Evolutionary conservation across 2,113 vertebrate species (phyloP).

Genomic region (Erpornis zantholeuca): DNA sequence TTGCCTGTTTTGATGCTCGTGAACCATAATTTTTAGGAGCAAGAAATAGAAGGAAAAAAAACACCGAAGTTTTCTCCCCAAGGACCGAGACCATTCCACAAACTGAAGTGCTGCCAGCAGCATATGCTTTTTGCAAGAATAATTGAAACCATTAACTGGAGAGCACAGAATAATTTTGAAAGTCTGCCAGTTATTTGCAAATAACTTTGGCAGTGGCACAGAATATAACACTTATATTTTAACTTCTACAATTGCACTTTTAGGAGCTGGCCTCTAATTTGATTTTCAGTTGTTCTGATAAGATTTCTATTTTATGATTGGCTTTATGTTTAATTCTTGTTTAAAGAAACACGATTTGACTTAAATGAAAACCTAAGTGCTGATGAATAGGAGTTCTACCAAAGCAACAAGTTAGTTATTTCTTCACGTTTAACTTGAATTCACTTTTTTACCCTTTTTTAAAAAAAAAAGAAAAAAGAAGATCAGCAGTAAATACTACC

Average conservation of each 20-base stretch:
- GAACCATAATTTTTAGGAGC: conserved; percentile 50
- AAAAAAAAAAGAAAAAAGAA: conserved; percentile 4
- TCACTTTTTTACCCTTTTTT: conserved; percentile 71
- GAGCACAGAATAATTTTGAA: conserved; percentile 77
- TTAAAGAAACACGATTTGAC: conserved; percentile 72
- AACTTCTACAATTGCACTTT: conserved; percentile 77
- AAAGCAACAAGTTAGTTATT: conserved; percentile 76
- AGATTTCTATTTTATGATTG: conserved; percentile 79
- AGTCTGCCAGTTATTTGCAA: conserved; percentile 73
- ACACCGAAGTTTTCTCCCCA: conserved; percentile 40
- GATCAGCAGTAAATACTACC: conserved; percentile 31
- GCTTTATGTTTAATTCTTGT: conserved; percentile 75
- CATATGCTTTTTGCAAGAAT: conserved; percentile 73
- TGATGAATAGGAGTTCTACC: conserved; percentile 76
- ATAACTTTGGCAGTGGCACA: conserved; percentile 75
- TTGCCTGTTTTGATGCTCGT: conserved; percentile 4
- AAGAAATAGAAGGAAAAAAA: conserved; percentile 57
- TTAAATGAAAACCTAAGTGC: conserved; percentile 77
- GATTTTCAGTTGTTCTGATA: conserved; percentile 76
- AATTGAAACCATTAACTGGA: conserved; percentile 78
- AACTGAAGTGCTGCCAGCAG: conserved; percentile 67
- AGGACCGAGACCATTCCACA: conserved; percentile 67
- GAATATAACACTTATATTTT: conserved; percentile 74
- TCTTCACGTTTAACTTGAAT: conserved; percentile 75
- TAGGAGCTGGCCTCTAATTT: conserved; percentile 78